Evolutionary conservation across 2,797 vertebrate species (phyloP), one percentile per base, ranked within the genome.

Genomic region (Valencia hispanica): DNA sequence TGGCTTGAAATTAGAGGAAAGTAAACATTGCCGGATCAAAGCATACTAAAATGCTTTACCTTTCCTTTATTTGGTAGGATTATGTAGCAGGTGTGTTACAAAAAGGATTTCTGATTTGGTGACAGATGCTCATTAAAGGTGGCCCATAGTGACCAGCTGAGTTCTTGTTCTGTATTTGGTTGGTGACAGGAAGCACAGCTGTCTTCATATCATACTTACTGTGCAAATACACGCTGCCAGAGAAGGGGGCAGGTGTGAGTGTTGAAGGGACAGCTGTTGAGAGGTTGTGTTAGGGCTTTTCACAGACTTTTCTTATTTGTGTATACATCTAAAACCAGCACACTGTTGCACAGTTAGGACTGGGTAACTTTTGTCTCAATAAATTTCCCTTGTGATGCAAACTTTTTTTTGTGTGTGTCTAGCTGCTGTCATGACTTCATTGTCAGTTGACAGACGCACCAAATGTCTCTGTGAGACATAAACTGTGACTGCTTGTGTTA

Each of bases 141-240:
- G 10, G 27, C 12, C 0, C 0, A 11, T 41, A 3, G 17, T 22
- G 11, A 73, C 65, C 15, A 74, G 12, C 12, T 25, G 11, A 47
- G 41, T 17, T 68, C 9, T 36, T 25, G 27, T 68, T 53, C 10
- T 47, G 53, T 61, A 17, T 72, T 69, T 86, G 59, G 27, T 9
- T 72, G 80, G 41, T 43, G 43, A 11, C 32, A 27, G 20, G 43
- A 79, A 70, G 27, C 70, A 0, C 25, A 20, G 80, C 48, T 68
- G 50, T 72, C 73, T 47, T 83, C 25, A 59, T 50, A 22, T 63
- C 0, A 51, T 68, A 82, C 79, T 86, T 74, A 53, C 80, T 65
- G 84, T 73, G 90, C 82, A 75, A 87, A 90, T 91, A 84, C 79
- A 77, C 86, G 83, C 71, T 86, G 51, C 72, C 36, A 20, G 76